These are phyloP conservation scores for Pangasianodon hypophthalmus DNA, from an alignment of 2,113 vertebrate species.

Conservation along the genomic window DNA sequence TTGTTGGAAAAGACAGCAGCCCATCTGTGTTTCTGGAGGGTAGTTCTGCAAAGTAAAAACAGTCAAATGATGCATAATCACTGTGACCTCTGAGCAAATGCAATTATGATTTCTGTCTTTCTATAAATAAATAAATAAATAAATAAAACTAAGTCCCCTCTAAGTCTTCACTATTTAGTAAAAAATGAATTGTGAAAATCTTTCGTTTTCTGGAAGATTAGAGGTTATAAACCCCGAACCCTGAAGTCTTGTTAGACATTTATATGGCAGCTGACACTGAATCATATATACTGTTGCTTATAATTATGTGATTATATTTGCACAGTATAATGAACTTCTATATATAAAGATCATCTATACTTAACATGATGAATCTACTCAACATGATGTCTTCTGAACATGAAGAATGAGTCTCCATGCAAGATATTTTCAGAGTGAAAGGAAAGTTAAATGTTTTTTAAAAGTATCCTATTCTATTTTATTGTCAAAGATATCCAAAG, in stretches of 20 bases:
- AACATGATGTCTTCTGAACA: no score
- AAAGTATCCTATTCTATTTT: background rate
- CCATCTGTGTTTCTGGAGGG: background rate
- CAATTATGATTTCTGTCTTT: slow-evolving; percentile 16
- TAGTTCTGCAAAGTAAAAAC: slow-evolving; percentile 17
- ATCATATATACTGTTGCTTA: no score
- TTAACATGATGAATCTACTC: no score
- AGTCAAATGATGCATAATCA: slow-evolving; percentile 25
- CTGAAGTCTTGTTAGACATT: background rate
- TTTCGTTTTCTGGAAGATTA: slow-evolving; percentile 26
- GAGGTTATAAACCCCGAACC: background rate
- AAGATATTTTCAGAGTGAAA: background rate
- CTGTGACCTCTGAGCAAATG: slow-evolving; percentile 30
- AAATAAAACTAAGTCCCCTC: slow-evolving; percentile 14
- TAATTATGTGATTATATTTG: no score
- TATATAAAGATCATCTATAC: background rate
- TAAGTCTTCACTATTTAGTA: slow-evolving; percentile 58
- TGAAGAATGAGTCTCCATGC: no score
- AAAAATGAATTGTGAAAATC: slow-evolving; percentile 65
- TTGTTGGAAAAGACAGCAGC: background rate
- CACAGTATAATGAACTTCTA: background rate
- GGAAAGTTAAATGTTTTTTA: background rate
- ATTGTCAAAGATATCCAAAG: background rate
- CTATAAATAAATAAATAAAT: background rate
- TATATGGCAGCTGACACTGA: background rate